Percentiles rank a stretch among this genome's conserved stretches.
These are phyloP conservation scores for Patagioenas fasciata DNA, from an alignment of 2,113 vertebrate genomes.

Conservation along the genomic window DNA sequence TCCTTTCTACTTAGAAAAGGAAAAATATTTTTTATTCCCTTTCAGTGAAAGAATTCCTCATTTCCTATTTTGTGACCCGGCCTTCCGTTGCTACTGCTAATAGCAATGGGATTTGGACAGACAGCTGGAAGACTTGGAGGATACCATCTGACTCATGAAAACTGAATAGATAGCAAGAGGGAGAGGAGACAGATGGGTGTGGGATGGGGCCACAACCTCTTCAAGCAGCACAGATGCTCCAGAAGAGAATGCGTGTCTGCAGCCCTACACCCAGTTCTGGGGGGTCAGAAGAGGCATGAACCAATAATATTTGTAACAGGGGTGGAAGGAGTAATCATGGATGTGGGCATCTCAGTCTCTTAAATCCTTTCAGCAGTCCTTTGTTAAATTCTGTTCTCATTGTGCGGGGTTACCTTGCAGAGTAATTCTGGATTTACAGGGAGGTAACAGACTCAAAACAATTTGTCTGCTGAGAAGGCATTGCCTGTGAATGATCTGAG, in stretches of 20 bases:
- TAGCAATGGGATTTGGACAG: not conserved
- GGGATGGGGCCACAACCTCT: not conserved
- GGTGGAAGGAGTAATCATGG: not conserved
- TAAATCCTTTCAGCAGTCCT: not conserved
- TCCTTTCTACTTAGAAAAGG: not conserved
- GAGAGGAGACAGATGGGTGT: conserved; percentile 6
- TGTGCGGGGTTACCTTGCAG: not conserved
- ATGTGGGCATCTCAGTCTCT: not conserved
- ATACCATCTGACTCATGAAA: not conserved
- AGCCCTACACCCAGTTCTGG: not conserved
- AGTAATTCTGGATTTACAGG: not conserved
- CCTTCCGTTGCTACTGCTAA: not conserved
- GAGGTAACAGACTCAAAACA: not conserved
- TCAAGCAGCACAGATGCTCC: not conserved
- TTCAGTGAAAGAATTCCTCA: not conserved
- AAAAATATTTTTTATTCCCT: not conserved
- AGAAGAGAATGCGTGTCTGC: not conserved
- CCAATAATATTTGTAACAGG: not conserved
- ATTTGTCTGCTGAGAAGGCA: not conserved
- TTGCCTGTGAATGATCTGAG: not conserved
- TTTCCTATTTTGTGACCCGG: not conserved
- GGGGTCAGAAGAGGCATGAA: not conserved
- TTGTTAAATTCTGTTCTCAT: not conserved
- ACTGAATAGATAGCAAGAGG: not conserved
- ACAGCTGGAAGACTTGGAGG: not conserved